Conservation (phyloP, 2,113 vertebrate genomes). For the Dasyornis broadbenti region DNA sequence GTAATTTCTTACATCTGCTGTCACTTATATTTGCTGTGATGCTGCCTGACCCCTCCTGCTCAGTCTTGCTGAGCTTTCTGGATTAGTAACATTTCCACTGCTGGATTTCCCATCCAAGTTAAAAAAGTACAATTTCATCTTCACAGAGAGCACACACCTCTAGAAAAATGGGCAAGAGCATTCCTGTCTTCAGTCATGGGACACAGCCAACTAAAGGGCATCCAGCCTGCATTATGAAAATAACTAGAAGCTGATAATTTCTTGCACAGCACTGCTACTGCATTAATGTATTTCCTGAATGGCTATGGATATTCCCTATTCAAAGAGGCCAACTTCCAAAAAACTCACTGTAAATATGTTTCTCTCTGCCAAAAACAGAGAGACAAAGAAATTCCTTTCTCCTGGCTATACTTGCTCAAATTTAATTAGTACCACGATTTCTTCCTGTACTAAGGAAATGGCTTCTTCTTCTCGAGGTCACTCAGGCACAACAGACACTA, state of each 20-base stretch:
- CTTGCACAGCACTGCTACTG: not conserved
- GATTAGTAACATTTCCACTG: not conserved
- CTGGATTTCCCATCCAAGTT: not conserved
- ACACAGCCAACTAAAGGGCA: not conserved
- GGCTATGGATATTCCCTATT: not conserved
- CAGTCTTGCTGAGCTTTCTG: not conserved
- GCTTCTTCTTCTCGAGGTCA: not conserved
- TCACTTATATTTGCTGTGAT: not conserved
- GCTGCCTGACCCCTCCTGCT: not conserved
- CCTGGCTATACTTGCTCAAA: not conserved
- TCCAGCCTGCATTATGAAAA: not conserved
- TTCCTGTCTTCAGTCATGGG: not conserved
- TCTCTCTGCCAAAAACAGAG: not conserved
- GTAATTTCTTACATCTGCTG: not conserved
- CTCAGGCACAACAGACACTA: not conserved
- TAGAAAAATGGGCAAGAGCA: not conserved
- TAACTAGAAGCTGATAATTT: not conserved
- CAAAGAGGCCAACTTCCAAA: not conserved
- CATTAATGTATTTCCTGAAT: not conserved
- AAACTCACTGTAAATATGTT: not conserved
- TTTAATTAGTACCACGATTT: not conserved
- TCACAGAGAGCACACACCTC: not conserved
- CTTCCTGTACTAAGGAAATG: not conserved
- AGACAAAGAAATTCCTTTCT: constrained; percentile 5
- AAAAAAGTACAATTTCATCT: not conserved